Conservation (phyloP, 35 echinoderm and acorn worm genomes). For the Strongylocentrotus purpuratus region DNA sequence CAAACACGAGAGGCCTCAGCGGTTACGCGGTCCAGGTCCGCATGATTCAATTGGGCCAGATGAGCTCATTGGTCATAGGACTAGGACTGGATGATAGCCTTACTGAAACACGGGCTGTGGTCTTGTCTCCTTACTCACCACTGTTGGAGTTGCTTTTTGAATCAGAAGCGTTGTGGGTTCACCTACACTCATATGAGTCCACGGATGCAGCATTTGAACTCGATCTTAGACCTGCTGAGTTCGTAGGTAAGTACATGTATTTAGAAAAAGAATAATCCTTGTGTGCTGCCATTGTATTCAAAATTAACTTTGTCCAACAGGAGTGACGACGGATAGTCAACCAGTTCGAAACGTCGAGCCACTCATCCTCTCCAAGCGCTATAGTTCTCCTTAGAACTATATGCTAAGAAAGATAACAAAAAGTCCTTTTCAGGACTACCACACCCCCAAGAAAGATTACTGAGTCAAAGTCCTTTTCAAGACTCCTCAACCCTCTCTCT, state of each 20-base stretch:
- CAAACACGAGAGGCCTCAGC: background rate
- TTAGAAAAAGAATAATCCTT: too few relatives aligned
- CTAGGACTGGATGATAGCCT: background rate
- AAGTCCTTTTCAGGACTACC: too few relatives aligned
- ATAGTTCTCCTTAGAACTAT: too few relatives aligned
- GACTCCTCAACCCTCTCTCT: too few relatives aligned
- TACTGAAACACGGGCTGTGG: background rate
- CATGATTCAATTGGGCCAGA: background rate
- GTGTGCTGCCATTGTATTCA: too few relatives aligned
- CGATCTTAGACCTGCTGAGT: background rate
- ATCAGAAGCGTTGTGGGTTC: background rate
- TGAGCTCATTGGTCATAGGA: background rate
- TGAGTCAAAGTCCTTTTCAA: too few relatives aligned
- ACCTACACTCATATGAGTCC: background rate
- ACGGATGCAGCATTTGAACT: background rate
- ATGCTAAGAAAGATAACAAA: too few relatives aligned
- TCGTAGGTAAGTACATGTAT: background rate
- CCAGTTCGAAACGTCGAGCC: too few relatives aligned
- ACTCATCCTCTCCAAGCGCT: too few relatives aligned
- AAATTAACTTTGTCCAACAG: too few relatives aligned
- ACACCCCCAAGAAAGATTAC: too few relatives aligned
- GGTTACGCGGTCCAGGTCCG: background rate
- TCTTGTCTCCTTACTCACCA: background rate
- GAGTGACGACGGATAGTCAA: too few relatives aligned
- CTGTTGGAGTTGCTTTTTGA: background rate